Evolutionary conservation across 2,888 invertebrate genomes (phyloP).

Genomic region (Hedychridium roseum): DNA sequence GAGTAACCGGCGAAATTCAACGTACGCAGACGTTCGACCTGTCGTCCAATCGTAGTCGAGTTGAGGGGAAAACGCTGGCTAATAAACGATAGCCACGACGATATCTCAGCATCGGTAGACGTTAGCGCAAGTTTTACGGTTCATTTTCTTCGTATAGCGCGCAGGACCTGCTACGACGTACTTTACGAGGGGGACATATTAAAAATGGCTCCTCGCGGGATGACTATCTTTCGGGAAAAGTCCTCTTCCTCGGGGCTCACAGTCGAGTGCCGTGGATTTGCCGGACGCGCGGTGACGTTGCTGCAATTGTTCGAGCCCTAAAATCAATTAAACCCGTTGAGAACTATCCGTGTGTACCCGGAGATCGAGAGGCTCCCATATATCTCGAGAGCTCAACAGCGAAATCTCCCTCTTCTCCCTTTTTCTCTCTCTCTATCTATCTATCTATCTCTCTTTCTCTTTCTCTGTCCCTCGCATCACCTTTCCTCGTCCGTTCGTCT

Average conservation of each 20-base stretch:
- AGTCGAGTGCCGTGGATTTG: constrained; percentile 15
- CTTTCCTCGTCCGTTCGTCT: not conserved
- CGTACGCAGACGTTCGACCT: too few species aligned
- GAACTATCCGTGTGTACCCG: constrained; percentile 46
- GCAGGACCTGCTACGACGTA: too few species aligned
- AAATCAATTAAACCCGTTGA: constrained; percentile 45
- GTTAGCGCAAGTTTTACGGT: too few species aligned
- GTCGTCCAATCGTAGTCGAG: too few species aligned
- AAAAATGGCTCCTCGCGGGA: too few species aligned
- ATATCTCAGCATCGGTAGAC: too few species aligned
- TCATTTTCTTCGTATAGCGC: too few species aligned
- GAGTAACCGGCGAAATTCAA: too few species aligned
- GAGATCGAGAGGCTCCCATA: constrained; percentile 45
- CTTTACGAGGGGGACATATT: too few species aligned
- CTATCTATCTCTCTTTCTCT: not conserved
- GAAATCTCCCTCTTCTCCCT: constrained; percentile 20
- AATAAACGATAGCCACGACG: too few species aligned
- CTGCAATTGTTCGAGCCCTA: constrained; percentile 18
- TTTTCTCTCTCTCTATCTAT: constrained; percentile 1
- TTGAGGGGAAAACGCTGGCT: too few species aligned
- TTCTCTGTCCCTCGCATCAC: not conserved
- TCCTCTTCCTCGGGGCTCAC: not conserved
- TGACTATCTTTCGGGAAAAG: too few species aligned
- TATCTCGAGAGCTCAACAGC: constrained; percentile 35
- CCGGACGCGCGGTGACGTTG: constrained; percentile 14